These are phyloP conservation scores for Syndactyla subalaris DNA, from an alignment of 2,797 vertebrate genomes.

Conservation along the genomic window DNA sequence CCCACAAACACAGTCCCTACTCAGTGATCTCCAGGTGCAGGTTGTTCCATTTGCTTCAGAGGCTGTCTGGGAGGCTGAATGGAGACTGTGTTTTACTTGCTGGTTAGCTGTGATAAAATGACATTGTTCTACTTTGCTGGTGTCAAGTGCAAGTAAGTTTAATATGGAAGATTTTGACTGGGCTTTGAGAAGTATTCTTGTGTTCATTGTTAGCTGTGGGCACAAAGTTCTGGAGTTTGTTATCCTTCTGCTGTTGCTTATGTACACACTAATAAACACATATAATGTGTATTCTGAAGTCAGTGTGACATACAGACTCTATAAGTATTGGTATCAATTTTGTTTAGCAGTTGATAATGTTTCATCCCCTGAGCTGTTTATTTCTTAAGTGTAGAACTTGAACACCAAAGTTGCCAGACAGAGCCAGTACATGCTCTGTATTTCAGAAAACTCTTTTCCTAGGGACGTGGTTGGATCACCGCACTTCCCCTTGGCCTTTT, in stretches of 20 bases:
- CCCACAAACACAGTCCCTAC: neutral
- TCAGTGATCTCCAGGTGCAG: neutral
- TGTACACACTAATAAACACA: accelerated
- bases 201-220: neutral
- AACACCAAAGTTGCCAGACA: neutral
- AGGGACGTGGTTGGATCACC: neutral
- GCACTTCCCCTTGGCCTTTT: neutral
- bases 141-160: neutral
- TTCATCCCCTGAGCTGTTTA: neutral
- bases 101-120: neutral
- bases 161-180: neutral
- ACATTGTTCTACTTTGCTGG: neutral
- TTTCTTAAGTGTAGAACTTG: neutral
- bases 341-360: neutral
- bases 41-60: neutral
- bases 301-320: neutral
- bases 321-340: neutral
- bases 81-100: neutral
- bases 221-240: neutral
- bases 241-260: neutral
- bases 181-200: neutral
- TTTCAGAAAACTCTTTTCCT: neutral
- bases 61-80: neutral
- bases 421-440: neutral
- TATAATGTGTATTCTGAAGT: neutral